Evolutionary conservation across 64 coral and sea anemone species (phyloP).

Genomic region (Anthopleura sola): DNA sequence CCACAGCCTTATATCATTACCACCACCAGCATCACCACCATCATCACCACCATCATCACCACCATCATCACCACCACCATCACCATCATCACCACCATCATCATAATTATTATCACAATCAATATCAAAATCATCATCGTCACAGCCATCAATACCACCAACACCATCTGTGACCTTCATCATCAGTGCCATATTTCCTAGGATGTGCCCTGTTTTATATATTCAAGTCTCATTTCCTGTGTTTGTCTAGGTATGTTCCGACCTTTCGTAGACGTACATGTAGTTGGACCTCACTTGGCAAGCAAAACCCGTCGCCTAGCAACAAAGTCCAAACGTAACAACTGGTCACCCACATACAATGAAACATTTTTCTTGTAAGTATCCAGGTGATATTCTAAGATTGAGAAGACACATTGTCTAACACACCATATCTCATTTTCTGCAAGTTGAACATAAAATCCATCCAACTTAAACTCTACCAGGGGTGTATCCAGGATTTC

Average conservation of each 20-base stretch:
- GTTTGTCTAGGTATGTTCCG: slow-evolving; percentile 81
- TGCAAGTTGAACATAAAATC: no score
- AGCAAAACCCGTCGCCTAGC: slow-evolving; percentile 75
- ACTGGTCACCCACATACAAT: slow-evolving; percentile 95
- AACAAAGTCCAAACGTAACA: slow-evolving; percentile 86
- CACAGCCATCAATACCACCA: not conserved
- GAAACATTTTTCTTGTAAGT: slow-evolving; percentile 94
- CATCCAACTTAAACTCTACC: no score
- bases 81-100: not conserved
- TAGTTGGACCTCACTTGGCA: slow-evolving; percentile 82
- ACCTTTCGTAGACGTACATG: slow-evolving; percentile 92
- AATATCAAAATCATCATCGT: no score
- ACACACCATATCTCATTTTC: no score
- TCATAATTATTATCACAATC: not conserved
- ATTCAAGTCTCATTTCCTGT: not conserved
- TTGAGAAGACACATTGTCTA: no score
- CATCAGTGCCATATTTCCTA: not conserved
- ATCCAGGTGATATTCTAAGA: not conserved
- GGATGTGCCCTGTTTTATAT: no score
- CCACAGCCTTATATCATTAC: not conserved
- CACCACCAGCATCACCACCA: no score
- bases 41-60: no score
- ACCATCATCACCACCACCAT: not conserved
- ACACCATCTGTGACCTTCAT: not conserved
- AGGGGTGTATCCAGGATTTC: no score